Base-by-base conservation (phyloP, 2,797 vertebrate genomes). In the Anomalospiza imberbis region DNA sequence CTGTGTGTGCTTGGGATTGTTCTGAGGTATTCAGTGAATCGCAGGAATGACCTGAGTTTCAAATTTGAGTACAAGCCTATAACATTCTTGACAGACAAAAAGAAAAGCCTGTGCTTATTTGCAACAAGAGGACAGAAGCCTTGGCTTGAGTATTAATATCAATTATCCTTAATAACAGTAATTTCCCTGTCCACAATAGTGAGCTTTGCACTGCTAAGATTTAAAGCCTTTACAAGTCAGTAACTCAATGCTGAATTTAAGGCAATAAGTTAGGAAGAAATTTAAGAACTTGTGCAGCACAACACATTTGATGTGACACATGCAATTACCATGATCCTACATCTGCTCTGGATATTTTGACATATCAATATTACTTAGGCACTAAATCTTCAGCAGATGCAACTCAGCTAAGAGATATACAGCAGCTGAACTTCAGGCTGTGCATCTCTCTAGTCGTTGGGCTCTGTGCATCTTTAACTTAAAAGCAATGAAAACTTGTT, bases 101-200 rank as follows among this genome's bases (percentile, higher is more conserved):
- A 62, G 13, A 72, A 76, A 84, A 85, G 24, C 29, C 20, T 66
- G 4, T 70, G 34, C 71, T 92, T 92, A 65, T 58, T 73, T 82
- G 34, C 60, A 79, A 53, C n/a, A n/a, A 66, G 57, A 67, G 45
- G 67, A 88, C n/a, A 55, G 63, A 82, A 91, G 74, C 55, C 55
- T 75, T 88, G 75, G 82, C 68, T 89, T 0, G 0, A 88, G 40
- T 70, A 28, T 85, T 91, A 77, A 83, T 55, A 68, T 22, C 60
- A 83, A 38, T 88, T 85, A 89, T 71, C 80, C 61, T 77, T 94
- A 92, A 88, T 77, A 95, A 89, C 47, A 74, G 53, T 91, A 83
- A 95, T 93, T 93, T 90, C 53, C 40, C 74, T 42, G 61, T 71
- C 48, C 57, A 36, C 65, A 67, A n/a, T n/a, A n/a, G 65, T 63